A percentile compares a stretch with the other conserved stretches of the same genome.
Evolutionary conservation across 2,888 invertebrate genomes (phyloP).

Genomic region (Agrilus biguttatus): DNA sequence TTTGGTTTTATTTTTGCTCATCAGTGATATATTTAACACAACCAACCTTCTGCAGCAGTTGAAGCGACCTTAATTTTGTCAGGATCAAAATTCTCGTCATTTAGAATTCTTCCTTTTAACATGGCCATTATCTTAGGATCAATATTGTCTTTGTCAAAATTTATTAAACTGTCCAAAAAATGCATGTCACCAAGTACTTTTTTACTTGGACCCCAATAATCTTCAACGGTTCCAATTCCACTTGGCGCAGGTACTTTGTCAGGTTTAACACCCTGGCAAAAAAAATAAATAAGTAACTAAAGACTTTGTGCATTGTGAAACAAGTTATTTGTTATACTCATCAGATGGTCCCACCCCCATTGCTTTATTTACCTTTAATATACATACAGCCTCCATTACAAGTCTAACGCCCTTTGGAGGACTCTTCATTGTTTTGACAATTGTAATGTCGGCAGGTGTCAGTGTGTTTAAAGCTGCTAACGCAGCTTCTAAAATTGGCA

Average conservation of each 20-base stretch:
- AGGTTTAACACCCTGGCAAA: slow-evolving; percentile 62
- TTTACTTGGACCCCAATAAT: slow-evolving; percentile 87
- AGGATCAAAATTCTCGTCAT: slow-evolving; percentile 80
- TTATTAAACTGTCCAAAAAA: slow-evolving; percentile 74
- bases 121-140: slow-evolving; percentile 69
- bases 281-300: background rate
- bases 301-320: no score
- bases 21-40: background rate
- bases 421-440: slow-evolving; percentile 93
- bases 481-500: slow-evolving; percentile 81
- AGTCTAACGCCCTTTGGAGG: slow-evolving; percentile 81
- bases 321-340: no score
- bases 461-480: slow-evolving; percentile 78
- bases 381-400: slow-evolving; percentile 92
- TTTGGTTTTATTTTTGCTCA: no score
- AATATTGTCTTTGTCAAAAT: slow-evolving; percentile 91
- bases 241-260: slow-evolving; percentile 72
- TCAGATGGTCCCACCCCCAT: background rate
- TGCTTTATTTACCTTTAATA: slow-evolving; percentile 52
- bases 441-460: slow-evolving; percentile 78
- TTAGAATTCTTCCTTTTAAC: slow-evolving; percentile 64
- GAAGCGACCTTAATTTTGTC: slow-evolving; percentile 80
- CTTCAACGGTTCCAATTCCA: slow-evolving; percentile 74
- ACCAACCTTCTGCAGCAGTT: slow-evolving; percentile 68
- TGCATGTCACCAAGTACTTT: slow-evolving; percentile 80